Conservation (phyloP, 2,888 invertebrate genomes). For the Empis livida region DNA sequence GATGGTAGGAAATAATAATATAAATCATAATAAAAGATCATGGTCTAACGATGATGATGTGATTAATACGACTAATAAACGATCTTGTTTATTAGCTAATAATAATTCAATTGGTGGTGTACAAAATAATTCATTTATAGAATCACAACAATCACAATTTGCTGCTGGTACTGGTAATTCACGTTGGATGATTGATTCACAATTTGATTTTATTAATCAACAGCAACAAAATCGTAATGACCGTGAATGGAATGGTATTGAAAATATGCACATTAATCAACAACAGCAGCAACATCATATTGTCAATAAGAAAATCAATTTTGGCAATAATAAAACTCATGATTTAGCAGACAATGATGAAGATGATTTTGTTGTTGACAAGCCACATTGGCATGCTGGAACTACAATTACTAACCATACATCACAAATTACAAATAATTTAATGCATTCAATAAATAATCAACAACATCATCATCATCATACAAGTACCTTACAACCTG, state of each 20-base stretch:
- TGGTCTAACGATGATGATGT: background rate
- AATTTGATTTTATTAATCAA: conserved; percentile 6
- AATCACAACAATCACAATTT: conserved; percentile 20
- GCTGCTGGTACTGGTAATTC: conserved; percentile 16
- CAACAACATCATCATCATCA: conserved; percentile 3
- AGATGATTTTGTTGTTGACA: too few relatives aligned
- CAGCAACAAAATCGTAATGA: background rate
- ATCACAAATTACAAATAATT: too few relatives aligned
- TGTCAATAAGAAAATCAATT: conserved; percentile 6
- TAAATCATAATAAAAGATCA: too few relatives aligned
- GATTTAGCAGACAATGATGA: too few relatives aligned
- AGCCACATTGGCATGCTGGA: too few relatives aligned
- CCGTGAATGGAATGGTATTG: background rate
- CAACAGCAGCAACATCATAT: too few relatives aligned
- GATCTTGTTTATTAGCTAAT: background rate
- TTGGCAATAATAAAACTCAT: too few relatives aligned
- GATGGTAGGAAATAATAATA: too few relatives aligned
- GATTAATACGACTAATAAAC: background rate
- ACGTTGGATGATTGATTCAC: conserved; percentile 7
- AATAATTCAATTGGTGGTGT: background rate
- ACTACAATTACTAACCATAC: too few relatives aligned
- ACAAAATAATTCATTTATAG: too few relatives aligned
- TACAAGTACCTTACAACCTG: too few relatives aligned
- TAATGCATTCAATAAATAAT: background rate
- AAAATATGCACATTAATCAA: background rate